phyloP scores from a whole-genome alignment of 2,888 invertebrate species.

The Diaphora mendica region DNA sequence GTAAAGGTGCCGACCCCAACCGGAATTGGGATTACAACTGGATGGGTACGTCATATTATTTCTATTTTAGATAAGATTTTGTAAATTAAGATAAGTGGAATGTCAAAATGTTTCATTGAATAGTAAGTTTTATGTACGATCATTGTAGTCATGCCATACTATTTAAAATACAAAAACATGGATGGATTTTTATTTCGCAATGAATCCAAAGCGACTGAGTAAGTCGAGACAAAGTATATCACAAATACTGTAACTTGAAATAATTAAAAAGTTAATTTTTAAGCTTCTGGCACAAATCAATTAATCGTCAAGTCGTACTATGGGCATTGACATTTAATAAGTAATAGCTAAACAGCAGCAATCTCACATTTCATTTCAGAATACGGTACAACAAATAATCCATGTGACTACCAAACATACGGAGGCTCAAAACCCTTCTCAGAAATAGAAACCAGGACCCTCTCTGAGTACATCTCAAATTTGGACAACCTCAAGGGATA shows the following conservation, averaged over 20 bases:
- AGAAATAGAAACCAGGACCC: slow-evolving; percentile 88
- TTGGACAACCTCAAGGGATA: slow-evolving; percentile 87
- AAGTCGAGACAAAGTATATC: not conserved
- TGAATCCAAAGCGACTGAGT: not conserved
- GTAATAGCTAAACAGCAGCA: not conserved
- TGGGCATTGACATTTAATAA: not conserved
- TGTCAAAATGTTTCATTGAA: no score
- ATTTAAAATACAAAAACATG: no score
- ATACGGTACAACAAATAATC: slow-evolving; percentile 77
- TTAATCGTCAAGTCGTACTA: no score
- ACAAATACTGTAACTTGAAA: not conserved
- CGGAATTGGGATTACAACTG: slow-evolving; percentile 91
- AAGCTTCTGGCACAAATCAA: no score
- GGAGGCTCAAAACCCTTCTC: slow-evolving; percentile 90
- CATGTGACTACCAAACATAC: slow-evolving; percentile 89
- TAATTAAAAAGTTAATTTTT: not conserved
- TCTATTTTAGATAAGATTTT: not conserved
- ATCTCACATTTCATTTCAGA: slow-evolving; percentile 38
- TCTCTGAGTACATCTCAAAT: slow-evolving; percentile 85
- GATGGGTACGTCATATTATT: slow-evolving; percentile 64
- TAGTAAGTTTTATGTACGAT: no score
- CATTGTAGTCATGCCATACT: no score
- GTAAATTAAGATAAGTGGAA: not conserved
- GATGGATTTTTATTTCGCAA: no score
- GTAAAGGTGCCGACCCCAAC: slow-evolving; percentile 92